Evolutionary conservation across 2,888 invertebrate species (phyloP), one percentile per base, ranked within the genome.

Genomic region (Dryomyza anilis): DNA sequence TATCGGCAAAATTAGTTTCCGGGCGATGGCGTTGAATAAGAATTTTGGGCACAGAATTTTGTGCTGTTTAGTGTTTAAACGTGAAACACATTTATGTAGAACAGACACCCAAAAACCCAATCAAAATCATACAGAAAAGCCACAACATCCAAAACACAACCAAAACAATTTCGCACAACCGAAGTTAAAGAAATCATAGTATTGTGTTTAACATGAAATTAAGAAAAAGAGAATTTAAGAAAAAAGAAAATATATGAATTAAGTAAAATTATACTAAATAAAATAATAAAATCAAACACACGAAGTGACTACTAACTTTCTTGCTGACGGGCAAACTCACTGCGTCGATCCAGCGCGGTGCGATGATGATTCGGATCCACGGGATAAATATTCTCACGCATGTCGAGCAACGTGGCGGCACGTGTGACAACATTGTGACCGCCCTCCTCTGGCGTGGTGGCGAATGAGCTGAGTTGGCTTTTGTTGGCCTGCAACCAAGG

Each of bases 1-100:
- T 91, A 69, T 91, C 89, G 1, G 91, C 91, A 76, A 91, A 91
- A 73, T 89, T 83, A 14, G 77, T 79, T 36, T 81, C 83, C 30
- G 85, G 84, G 52, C 88, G 85, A 77, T 84, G 86, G 66, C 88
- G 86, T 67, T 85, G 78, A 60, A 83, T 78, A 68, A 81, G 77
- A 78, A 83, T 83, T 81, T 83, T 83, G 52, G 84, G 83, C 70
- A 83, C 76, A 78, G n/a, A n/a, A n/a, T 70, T 70, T 66, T 78
- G 75, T 76, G 76, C 76, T 75, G 62, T 69, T 67, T 68, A 57
- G 5, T 55, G 52, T n/a, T n/a, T 64, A 30, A 64, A 58, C n/a
- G 16, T 16, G 12, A 10, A 64, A 63, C 52, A 67, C n/a, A n/a
- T n/a, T n/a, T n/a, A n/a, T n/a, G n/a, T n/a, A n/a, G n/a, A n/a